Conservation (phyloP, 2,797 vertebrate genomes). For the Acrossocheilus fasciatus region DNA sequence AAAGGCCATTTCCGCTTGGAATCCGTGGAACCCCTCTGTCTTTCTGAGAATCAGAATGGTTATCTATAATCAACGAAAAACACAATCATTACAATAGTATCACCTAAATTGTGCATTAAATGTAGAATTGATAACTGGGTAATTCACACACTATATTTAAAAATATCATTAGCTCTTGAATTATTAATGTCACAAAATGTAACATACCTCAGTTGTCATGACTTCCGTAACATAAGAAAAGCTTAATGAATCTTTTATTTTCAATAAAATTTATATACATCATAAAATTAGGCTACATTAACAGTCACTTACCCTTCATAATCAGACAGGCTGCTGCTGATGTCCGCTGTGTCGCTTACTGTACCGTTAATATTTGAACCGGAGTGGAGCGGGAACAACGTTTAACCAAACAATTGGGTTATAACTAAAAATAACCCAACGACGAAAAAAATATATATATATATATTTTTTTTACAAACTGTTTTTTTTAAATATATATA, state of each 20-base stretch:
- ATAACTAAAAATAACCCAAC: too few species aligned
- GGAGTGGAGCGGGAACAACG: too few species aligned
- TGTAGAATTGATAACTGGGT: background rate
- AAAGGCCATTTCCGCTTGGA: background rate
- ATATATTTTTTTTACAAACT: too few species aligned
- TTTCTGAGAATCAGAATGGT: background rate
- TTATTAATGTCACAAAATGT: background rate
- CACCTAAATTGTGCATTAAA: background rate
- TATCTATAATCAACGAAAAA: background rate
- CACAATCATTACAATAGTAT: background rate
- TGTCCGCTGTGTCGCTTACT: too few species aligned
- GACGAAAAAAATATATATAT: too few species aligned
- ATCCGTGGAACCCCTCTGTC: conserved; percentile 7
- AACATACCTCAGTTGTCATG: conserved; percentile 24
- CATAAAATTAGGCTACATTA: too few species aligned
- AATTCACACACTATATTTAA: background rate
- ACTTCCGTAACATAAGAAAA: background rate
- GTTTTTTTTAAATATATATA: too few species aligned
- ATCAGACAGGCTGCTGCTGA: too few species aligned
- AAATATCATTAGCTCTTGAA: background rate
- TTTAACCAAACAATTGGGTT: too few species aligned
- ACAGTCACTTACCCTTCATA: too few species aligned
- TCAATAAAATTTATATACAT: background rate
- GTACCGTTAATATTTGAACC: too few species aligned
- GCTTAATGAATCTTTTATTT: background rate